Conservation (phyloP, 2,797 vertebrate genomes). For the Eulemur coronatus region DNA sequence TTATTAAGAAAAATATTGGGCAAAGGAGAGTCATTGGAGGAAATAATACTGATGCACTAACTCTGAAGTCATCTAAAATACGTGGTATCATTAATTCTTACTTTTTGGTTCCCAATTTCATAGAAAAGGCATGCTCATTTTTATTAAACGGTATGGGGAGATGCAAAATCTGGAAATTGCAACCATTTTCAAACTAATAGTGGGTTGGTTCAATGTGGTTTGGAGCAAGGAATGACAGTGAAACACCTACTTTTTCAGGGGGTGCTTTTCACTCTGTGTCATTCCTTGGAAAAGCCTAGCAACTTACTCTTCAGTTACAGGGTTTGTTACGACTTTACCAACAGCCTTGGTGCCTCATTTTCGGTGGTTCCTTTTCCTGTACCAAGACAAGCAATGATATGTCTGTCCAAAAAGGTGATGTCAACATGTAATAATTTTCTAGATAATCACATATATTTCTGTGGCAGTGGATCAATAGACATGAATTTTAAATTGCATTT, state of each 20-base stretch:
- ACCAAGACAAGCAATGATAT: background rate
- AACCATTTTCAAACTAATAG: background rate
- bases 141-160: background rate
- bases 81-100: background rate
- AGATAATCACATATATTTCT: background rate
- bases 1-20: background rate
- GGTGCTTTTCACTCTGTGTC: background rate
- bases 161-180: background rate
- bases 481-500: background rate
- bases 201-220: background rate
- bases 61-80: background rate
- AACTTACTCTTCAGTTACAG: background rate
- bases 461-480: background rate
- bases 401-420: background rate
- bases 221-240: background rate
- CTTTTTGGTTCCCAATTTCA: background rate
- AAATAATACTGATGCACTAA: background rate
- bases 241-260: background rate
- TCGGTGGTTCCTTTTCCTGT: background rate
- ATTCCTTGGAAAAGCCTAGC: background rate
- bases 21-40: background rate
- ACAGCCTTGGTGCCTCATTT: background rate
- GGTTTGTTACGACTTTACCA: background rate
- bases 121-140: background rate
- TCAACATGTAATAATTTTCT: background rate